Percentiles rank a stretch among this genome's conserved stretches.
These are phyloP conservation scores for Leuciscus idus DNA, from an alignment of 2,113 vertebrate genomes.

Conservation along the genomic window DNA sequence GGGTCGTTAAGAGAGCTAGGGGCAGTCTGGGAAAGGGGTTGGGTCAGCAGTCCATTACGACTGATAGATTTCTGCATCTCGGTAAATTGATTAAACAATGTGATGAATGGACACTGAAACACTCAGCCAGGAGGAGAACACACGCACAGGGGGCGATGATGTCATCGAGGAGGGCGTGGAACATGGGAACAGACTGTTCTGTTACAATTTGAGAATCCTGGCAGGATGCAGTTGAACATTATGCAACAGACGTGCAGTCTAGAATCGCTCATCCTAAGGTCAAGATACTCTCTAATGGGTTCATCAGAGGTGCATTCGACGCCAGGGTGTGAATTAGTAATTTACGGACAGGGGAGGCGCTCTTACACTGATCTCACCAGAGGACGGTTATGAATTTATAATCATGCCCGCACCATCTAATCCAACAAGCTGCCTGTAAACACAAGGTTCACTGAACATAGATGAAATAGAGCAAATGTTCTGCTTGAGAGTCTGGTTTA, in stretches of 20 bases:
- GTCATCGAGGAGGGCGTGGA: slow-evolving; percentile 10
- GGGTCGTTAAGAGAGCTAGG: neutral
- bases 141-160: neutral
- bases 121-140: slow-evolving; percentile 19
- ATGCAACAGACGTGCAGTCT: neutral
- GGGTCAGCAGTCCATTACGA: slow-evolving; percentile 37
- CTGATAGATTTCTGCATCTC: slow-evolving; percentile 34
- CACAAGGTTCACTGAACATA: neutral
- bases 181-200: slow-evolving; percentile 5
- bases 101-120: slow-evolving; percentile 31
- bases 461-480: neutral
- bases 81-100: neutral
- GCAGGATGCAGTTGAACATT: neutral
- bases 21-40: slow-evolving; percentile 18
- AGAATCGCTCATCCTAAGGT: neutral
- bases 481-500: neutral
- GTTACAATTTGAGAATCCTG: neutral
- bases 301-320: neutral
- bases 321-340: neutral
- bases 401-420: neutral
- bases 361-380: neutral
- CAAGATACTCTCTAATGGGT: slow-evolving; percentile 21
- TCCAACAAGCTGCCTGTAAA: neutral
- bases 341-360: neutral
- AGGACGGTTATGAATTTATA: slow-evolving; percentile 5